These are phyloP conservation scores for Umimayanthus chanpuru DNA, from an alignment of 92 coral and sea anemone genomes.

Conservation along the genomic window DNA sequence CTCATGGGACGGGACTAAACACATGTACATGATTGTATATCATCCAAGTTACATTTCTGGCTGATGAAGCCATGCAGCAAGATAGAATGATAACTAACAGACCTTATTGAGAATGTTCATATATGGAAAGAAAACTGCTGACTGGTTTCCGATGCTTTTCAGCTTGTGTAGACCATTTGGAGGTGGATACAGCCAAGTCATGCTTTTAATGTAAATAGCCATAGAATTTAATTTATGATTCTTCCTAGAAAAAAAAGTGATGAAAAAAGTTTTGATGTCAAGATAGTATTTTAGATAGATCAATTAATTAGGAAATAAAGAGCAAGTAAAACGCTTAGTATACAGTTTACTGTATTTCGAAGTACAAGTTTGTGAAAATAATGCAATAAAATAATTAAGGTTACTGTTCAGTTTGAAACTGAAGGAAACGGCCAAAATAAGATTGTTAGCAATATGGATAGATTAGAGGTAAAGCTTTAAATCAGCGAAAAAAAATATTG, in stretches of 20 bases:
- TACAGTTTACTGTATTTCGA: too few relatives aligned
- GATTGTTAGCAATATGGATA: too few relatives aligned
- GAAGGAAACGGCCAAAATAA: too few relatives aligned
- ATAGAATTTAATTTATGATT: constrained; percentile 17
- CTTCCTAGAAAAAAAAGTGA: neutral
- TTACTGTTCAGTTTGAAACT: too few relatives aligned
- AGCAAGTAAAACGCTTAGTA: neutral
- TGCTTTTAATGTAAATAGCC: constrained; percentile 9
- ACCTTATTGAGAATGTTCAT: neutral
- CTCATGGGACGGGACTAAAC: neutral
- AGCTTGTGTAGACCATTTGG: neutral
- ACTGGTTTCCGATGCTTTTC: too few relatives aligned
- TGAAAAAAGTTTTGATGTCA: neutral
- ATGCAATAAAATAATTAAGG: too few relatives aligned
- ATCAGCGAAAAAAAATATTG: too few relatives aligned
- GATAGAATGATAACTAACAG: neutral
- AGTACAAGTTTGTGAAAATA: too few relatives aligned
- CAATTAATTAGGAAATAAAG: neutral
- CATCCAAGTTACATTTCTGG: neutral
- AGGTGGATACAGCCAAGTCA: neutral
- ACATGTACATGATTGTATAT: neutral
- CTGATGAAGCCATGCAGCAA: neutral
- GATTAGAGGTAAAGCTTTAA: too few relatives aligned
- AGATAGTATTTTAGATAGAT: neutral
- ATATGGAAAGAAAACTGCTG: neutral